Percentiles rank a stretch among this genome's conserved stretches.
phyloP scores from a whole-genome alignment of 2,113 vertebrate species.

The Toxostoma redivivum region DNA sequence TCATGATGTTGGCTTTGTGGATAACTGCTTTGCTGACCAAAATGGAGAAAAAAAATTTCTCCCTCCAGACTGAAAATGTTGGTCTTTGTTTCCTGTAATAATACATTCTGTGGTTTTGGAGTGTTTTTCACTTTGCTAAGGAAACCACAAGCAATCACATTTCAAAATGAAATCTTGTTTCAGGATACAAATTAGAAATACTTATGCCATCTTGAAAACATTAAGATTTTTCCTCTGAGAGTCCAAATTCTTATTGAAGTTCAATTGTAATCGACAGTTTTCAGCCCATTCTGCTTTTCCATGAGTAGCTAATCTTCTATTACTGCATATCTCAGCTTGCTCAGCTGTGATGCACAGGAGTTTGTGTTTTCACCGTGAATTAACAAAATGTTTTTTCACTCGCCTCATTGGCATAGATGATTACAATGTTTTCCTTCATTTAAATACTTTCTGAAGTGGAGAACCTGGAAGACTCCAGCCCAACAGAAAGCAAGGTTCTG shows the following conservation, averaged over 20 bases:
- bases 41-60: neutral
- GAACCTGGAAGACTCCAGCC: neutral
- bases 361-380: neutral
- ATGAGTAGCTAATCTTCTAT: neutral
- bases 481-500: neutral
- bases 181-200: neutral
- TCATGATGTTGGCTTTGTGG: neutral
- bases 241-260: neutral
- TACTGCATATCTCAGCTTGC: neutral
- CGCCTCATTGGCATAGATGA: rapidly evolving
- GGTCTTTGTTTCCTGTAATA: neutral
- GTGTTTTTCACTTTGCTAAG: neutral
- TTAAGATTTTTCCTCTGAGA: neutral
- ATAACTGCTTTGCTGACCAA: neutral
- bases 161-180: neutral
- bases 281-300: neutral
- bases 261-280: neutral
- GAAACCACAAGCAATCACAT: neutral
- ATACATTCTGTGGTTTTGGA: neutral
- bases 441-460: neutral
- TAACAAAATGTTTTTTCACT: neutral
- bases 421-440: neutral
- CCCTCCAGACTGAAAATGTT: neutral
- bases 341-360: rapidly evolving
- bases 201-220: neutral